A percentile compares a stretch with the other conserved stretches of the same genome.
phyloP scores from a whole-genome alignment of 2,113 vertebrate species.

The Mesitornis unicolor region DNA sequence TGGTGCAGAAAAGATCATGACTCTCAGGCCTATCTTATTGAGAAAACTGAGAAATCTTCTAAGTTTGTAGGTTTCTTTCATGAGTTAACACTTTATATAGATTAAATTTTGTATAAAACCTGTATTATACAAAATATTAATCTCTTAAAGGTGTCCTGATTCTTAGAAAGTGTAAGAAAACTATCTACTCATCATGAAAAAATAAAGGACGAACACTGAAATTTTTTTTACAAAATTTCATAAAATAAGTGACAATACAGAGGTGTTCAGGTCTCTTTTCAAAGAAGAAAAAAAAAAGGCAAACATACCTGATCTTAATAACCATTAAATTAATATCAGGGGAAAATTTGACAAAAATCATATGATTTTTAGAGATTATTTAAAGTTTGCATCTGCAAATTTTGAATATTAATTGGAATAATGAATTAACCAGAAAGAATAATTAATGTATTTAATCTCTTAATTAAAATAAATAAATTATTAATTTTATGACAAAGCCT shows the following conservation, averaged over 20 bases:
- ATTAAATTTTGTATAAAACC: not conserved
- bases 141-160: not conserved
- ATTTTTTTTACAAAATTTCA: not conserved
- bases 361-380: not conserved
- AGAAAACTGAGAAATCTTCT: not conserved
- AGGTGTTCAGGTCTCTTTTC: not conserved
- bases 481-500: not conserved
- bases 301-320: not conserved
- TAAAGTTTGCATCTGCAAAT: not conserved
- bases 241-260: not conserved
- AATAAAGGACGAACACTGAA: not conserved
- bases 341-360: not conserved
- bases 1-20: too few species aligned
- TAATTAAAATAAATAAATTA: not conserved
- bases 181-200: not conserved
- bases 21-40: too few species aligned
- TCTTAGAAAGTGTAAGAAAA: not conserved
- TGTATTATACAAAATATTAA: not conserved
- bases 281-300: not conserved
- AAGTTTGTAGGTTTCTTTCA: not conserved
- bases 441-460: not conserved
- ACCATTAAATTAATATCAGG: not conserved
- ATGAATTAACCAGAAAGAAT: not conserved
- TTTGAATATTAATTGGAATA: not conserved
- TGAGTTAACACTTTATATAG: not conserved